phyloP scores from a whole-genome alignment of 1,140 invertebrate genomes.

The Brachionus paranguensis region DNA sequence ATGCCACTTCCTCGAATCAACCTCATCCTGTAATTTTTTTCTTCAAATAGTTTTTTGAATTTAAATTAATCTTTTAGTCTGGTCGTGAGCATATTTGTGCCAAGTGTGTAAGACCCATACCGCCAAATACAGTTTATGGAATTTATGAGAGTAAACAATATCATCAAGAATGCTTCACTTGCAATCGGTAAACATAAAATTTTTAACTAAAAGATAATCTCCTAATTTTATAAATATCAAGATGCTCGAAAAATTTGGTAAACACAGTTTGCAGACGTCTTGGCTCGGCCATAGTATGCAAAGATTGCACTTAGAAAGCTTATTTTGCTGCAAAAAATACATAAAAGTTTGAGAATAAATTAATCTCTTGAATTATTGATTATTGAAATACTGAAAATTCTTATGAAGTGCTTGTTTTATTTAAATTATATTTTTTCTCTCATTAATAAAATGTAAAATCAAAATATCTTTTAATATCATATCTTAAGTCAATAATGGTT shows the following conservation, averaged over 20 bases:
- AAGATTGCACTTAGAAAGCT: constrained; percentile 13
- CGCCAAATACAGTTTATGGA: constrained; percentile 34
- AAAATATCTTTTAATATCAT: background rate
- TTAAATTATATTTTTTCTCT: background rate
- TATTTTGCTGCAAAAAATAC: background rate
- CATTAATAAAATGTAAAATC: background rate
- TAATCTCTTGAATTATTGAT: background rate
- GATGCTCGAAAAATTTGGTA: constrained; percentile 37
- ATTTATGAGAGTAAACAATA: constrained; percentile 33
- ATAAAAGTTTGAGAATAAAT: background rate
- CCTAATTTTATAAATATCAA: background rate
- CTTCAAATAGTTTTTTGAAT: background rate
- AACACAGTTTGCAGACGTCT: constrained; percentile 40
- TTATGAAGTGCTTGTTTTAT: constrained; percentile 24
- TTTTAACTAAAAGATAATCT: background rate
- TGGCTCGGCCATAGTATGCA: constrained; percentile 35
- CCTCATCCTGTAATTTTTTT: constrained; percentile 13
- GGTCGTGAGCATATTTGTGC: constrained; percentile 39
- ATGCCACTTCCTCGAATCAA: background rate
- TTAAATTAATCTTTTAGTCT: background rate
- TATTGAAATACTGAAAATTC: background rate
- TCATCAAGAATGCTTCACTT: constrained; percentile 40
- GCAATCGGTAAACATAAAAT: constrained; percentile 24
- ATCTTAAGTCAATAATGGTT: background rate
- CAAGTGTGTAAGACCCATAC: constrained; percentile 34